Conservation (phyloP, 2,797 vertebrate genomes). For the Chanos chanos region DNA sequence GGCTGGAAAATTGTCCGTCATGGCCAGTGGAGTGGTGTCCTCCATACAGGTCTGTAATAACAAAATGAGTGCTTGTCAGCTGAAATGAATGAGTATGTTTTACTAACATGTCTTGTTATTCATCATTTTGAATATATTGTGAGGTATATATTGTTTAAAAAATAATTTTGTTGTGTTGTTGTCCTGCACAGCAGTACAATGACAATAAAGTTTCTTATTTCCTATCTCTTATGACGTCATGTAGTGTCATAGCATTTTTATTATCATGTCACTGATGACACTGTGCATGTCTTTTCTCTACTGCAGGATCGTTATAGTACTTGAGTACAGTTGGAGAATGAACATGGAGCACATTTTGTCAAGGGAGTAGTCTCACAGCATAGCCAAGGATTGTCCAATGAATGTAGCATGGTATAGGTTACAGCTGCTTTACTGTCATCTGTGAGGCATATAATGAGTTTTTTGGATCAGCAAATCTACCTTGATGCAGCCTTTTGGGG, state of each 20-base stretch:
- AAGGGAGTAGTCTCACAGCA: background rate
- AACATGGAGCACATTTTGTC: background rate
- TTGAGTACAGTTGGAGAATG: slow-evolving; percentile 47
- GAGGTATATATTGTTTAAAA: too few species aligned
- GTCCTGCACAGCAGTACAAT: too few species aligned
- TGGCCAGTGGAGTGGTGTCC: slow-evolving; percentile 92
- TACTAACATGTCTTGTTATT: too few species aligned
- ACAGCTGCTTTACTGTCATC: slow-evolving; percentile 15
- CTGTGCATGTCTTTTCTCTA: background rate
- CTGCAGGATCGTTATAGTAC: slow-evolving; percentile 72
- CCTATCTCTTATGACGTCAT: too few species aligned
- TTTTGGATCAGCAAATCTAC: background rate
- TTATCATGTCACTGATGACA: background rate
- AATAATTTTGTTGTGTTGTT: too few species aligned
- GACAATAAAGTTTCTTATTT: too few species aligned
- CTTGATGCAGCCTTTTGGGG: too few species aligned
- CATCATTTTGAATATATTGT: too few species aligned
- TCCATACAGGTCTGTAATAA: slow-evolving; percentile 85
- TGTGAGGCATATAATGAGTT: slow-evolving; percentile 19
- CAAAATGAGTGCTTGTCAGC: background rate
- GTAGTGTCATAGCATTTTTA: too few species aligned
- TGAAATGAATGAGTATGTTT: too few species aligned
- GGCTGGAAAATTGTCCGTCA: slow-evolving; percentile 89
- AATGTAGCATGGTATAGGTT: background rate
- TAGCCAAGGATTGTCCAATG: background rate